Evolutionary conservation across 2,113 vertebrate species (phyloP), one percentile per base, ranked within the genome.

Genomic region (Ivindomyrus marchei): DNA sequence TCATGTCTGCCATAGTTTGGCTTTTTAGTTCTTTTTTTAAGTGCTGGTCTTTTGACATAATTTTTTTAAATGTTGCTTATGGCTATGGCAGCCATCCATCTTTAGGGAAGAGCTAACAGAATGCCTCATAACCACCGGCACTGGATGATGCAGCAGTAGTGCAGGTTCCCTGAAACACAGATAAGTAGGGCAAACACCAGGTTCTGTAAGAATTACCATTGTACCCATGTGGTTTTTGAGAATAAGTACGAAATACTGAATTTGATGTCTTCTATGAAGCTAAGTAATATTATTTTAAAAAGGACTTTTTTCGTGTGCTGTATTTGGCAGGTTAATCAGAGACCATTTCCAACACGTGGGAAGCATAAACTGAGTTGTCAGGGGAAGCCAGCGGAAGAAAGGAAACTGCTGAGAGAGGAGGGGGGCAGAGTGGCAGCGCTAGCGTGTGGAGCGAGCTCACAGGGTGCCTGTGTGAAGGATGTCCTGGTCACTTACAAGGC

Each of bases 401-500:
- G 74, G 19, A 58, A 36, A 42, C 24, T 24, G 21, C 1, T 36
- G 5, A 53, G 4, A 21, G 27, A 42, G 49, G 87, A 88, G 52
- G 56, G 24, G 56, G 21, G 77, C 21, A 42, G 89, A 89, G 52
- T 10, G 24, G 53, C 58, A 85, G 52, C 11, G 42, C 11, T 24
- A n/a, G 39, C 31, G 17, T 52, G 21, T 36, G 21, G 52, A 42
- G 21, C 21, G 66, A 62, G 62, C 62, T 70, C 62, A 70, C 62
- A 27, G 62, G 62, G n/a, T 70, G n/a, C 62, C 62, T n/a, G 62
- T 39, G 46, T 62, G 66, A 24, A 52, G 58, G 85, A 90, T 80
- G 58, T 90, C 85, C 89, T 52, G 89, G 47, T 56, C 85, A 19
- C 21, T 45, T 47, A 36, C 89, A 86, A 70, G 89, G 53, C 89